Conservation (phyloP, 2,888 invertebrate genomes). For the Oxyteleia sp. region DNA sequence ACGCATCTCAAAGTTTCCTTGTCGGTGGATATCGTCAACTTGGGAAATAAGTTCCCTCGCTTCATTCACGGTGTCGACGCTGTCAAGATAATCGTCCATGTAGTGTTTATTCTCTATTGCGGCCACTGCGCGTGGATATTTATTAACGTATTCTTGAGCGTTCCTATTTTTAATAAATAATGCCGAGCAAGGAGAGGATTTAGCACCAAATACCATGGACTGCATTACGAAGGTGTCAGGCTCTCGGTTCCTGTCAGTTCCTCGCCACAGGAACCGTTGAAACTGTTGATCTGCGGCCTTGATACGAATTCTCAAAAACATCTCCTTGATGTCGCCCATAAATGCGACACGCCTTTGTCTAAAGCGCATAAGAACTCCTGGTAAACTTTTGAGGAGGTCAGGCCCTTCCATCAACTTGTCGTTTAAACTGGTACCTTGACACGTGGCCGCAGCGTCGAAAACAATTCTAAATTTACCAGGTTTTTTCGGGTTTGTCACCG, state of each 20-base stretch:
- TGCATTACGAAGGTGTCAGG: constrained; percentile 74
- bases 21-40: constrained; percentile 55
- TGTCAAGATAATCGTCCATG: constrained; percentile 76
- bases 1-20: constrained; percentile 73
- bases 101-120: constrained; percentile 77
- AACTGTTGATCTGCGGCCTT: constrained; percentile 71
- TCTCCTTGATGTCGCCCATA: constrained; percentile 79
- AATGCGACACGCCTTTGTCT: constrained; percentile 80
- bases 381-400: constrained; percentile 79
- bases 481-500: constrained; percentile 75
- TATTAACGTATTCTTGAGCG: constrained; percentile 60
- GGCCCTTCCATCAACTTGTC: constrained; percentile 80
- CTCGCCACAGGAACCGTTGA: constrained; percentile 74
- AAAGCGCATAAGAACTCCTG: constrained; percentile 82
- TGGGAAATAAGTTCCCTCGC: constrained; percentile 68
- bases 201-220: background rate
- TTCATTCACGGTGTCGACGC: constrained; percentile 52
- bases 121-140: constrained; percentile 71
- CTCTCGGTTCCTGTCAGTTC: constrained; percentile 10
- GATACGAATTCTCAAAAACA: constrained; percentile 80
- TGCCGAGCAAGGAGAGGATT: constrained; percentile 46
- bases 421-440: constrained; percentile 72
- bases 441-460: constrained; percentile 78
- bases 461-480: constrained; percentile 77
- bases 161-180: constrained; percentile 77